Evolutionary conservation across 2,797 vertebrate genomes (phyloP), one percentile per base, ranked within the genome.

Genomic region (Tiaroga cobitis): DNA sequence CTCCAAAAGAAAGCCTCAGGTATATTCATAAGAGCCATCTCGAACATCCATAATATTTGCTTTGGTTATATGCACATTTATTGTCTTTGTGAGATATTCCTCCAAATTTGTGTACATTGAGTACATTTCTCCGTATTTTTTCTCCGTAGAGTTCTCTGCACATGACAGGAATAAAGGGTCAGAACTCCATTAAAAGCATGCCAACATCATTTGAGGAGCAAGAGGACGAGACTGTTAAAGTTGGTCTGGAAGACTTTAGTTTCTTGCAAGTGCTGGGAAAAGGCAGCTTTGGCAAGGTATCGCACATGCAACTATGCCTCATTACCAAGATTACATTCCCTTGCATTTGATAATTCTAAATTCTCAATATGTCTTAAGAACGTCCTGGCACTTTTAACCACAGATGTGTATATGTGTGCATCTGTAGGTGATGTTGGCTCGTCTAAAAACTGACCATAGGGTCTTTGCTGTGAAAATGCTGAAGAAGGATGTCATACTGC

Each of bases 211-310:
- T 39, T 21, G 77, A 43, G 0, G 82, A 83, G 6, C 5, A 11
- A 51, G 78, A 86, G 65, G 83, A 81, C 15, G 82, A 90, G 29
- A 41, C 56, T 10, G 89, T 90, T 49, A 91, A 87, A 5, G 91
- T 97, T 11, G 96, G 96, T 39, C 95, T 99, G 70, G 91, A 96
- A 39, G 95, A 98, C 91, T 97, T 99, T 86, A 96, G 95, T 1
- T 99, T 99, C 90, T 94, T 99, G 84, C 96, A 98, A 87, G 97
- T 99, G 0, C 88, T 99, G 65, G 98, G 98, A 61, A 99, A 99
- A 84, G 98, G 98, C 89, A 99, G 98, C 91, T 99, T 99, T 90
- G 98, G 98, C 91, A 99, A 99, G 97, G 98, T 99, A 75, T 51
- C 2, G 1, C 70, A 37, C 19, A 69, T 51, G 72, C 8, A 19